Base-by-base conservation (phyloP, 2,113 vertebrate species). In the Eleginops maclovinus region DNA sequence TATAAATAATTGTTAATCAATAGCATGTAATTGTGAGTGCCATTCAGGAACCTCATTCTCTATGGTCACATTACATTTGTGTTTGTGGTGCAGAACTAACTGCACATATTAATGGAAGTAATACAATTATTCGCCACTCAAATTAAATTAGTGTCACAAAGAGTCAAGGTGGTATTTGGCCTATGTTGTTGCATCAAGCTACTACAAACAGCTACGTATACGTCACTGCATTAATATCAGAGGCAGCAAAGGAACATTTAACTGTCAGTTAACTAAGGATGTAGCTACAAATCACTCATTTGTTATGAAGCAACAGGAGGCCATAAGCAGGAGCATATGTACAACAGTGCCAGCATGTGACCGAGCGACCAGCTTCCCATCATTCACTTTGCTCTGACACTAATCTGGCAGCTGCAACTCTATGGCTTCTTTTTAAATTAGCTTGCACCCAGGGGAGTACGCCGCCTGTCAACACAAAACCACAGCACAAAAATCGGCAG, bases 341-440 rank as follows among this genome's bases (percentile, higher is more conserved):
- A 63, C 72, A 71, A 74, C 83, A 81, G 44, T 44, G 64, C 63
- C 71, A 78, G 87, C 88, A 75, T 86, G 84, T 72, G 77, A 72
- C 72, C 54, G 31, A 44, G 78, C 54, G 22, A 83, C 75, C 77
- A 75, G 80, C 80, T 85, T 67, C 84, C 88, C 87, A 91, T 93
- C 89, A 90, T 60, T 92, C 91, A 91, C 73, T 87, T 66, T 58
- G 63, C 80, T 62, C 81, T 84, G 89, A 92, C 90, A 84, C 72
- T 91, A 91, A 89, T 92, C 84, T 90, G 91, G 86, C 88, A 88
- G 87, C 81, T 90, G 87, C 75, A 83, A 65, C 87, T 82, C 78
- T 72, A 77, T 75, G 75, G 72, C 77, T 87, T 70, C 67, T 89
- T 91, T 91, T 85, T 76, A 85, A 92, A 90, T 92, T 83, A 89